Evolutionary conservation across 2,888 invertebrate genomes (phyloP).

Genomic region (Aspidiotus rigidus): DNA sequence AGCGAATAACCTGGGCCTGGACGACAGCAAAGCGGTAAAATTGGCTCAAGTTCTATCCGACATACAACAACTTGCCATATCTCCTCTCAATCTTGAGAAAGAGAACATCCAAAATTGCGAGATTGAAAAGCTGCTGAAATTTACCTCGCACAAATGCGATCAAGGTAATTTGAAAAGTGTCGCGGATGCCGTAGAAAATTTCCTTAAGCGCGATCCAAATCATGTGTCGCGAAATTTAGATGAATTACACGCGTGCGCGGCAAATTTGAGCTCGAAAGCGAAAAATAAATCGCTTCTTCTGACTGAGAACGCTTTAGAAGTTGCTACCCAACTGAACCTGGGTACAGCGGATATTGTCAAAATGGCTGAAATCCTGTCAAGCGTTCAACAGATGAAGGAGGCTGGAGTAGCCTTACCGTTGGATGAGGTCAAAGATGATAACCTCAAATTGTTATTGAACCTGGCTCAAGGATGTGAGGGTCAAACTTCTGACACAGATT

Average conservation of each 20-base stretch:
- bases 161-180: neutral
- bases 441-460: neutral
- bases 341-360: neutral
- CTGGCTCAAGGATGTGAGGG: neutral
- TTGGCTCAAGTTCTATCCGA: conserved; percentile 44
- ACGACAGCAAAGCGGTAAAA: conserved; percentile 43
- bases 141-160: neutral
- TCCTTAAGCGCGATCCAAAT: neutral
- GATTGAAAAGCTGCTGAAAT: neutral
- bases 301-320: conserved; percentile 1
- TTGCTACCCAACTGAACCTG: neutral
- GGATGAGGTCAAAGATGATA: neutral
- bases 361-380: neutral
- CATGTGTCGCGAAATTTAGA: conserved; percentile 3
- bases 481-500: neutral
- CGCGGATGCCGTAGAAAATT: neutral
- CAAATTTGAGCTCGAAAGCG: neutral
- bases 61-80: neutral
- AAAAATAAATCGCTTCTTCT: neutral
- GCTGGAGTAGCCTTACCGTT: neutral
- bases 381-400: neutral
- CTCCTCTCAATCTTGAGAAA: neutral
- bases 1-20: conserved; percentile 42
- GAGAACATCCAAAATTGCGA: neutral
- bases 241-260: neutral